Percentiles rank a stretch among this genome's conserved stretches.
Conservation (phyloP, 2,888 invertebrate genomes). For the Bhutanitis thaidina region DNA sequence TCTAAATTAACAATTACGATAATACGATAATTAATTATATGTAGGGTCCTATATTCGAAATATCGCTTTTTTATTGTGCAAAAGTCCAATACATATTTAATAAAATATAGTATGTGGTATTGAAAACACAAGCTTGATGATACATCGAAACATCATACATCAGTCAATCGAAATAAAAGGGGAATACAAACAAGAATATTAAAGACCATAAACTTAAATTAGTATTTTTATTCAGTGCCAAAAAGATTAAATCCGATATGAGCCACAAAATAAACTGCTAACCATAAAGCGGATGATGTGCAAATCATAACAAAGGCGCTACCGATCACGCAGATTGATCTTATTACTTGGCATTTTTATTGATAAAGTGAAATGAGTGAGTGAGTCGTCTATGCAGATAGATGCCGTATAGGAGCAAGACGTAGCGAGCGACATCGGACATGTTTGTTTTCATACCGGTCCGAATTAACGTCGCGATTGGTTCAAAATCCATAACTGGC, state of each 20-base stretch:
- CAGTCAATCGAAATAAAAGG: too few species aligned
- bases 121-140: too few species aligned
- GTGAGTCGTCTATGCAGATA: constrained; percentile 50
- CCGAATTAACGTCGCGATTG: constrained; percentile 79
- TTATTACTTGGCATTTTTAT: constrained; percentile 52
- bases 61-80: too few species aligned
- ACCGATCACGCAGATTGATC: constrained; percentile 36
- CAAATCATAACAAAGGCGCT: constrained; percentile 20
- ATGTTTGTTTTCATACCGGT: constrained; percentile 79
- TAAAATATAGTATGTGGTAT: too few species aligned
- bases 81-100: too few species aligned
- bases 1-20: too few species aligned
- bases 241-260: constrained; percentile 1
- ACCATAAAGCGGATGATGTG: constrained; percentile 16
- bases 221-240: background rate
- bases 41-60: too few species aligned
- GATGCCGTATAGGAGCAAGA: constrained; percentile 47
- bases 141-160: too few species aligned
- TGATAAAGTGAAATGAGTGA: constrained; percentile 49
- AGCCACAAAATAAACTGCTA: constrained; percentile 3
- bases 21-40: too few species aligned
- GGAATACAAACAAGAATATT: background rate
- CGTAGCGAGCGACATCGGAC: constrained; percentile 54
- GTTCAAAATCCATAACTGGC: constrained; percentile 80
- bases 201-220: background rate